phyloP scores from a whole-genome alignment of 2,888 invertebrate genomes.

The Galeopsomyia nigrocyanea region DNA sequence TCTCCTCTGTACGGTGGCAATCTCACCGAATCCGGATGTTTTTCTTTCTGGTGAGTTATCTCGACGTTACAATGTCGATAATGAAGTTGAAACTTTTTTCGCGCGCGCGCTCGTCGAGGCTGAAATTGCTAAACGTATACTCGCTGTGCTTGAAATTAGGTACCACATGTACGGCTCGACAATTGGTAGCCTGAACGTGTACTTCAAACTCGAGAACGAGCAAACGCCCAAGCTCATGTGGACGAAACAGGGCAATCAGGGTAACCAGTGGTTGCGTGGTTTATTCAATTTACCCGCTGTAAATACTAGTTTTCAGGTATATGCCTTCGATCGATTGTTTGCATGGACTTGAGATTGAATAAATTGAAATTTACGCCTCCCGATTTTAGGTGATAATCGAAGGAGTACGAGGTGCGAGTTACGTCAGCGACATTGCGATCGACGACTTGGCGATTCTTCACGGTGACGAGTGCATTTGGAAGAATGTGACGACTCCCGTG shows the following conservation, averaged over 20 bases:
- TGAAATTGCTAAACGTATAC: too few relatives aligned
- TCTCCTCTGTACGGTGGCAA: conserved; percentile 77
- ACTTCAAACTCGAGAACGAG: conserved; percentile 69
- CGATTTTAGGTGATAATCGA: conserved; percentile 72
- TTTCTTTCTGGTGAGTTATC: conserved; percentile 69
- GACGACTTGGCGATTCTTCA: conserved; percentile 82
- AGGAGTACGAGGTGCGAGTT: conserved; percentile 77
- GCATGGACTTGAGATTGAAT: not conserved
- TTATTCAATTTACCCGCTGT: conserved; percentile 68
- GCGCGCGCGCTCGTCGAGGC: too few relatives aligned
- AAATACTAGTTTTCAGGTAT: conserved; percentile 65
- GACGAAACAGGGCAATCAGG: conserved; percentile 77
- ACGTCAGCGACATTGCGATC: conserved; percentile 84
- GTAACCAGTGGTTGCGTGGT: conserved; percentile 77
- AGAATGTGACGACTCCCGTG: conserved; percentile 41
- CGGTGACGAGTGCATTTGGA: conserved; percentile 71
- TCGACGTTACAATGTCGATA: too few relatives aligned
- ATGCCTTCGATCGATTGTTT: too few relatives aligned
- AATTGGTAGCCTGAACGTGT: conserved; percentile 73
- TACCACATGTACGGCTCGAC: conserved; percentile 85
- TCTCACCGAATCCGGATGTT: conserved; percentile 67
- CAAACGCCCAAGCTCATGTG: conserved; percentile 73
- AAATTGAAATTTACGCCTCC: too few relatives aligned
- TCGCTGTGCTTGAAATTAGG: conserved; percentile 70
- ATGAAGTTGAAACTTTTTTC: not conserved